phyloP scores from a whole-genome alignment of 92 coral and sea anemone genomes.

The Ricordea florida region DNA sequence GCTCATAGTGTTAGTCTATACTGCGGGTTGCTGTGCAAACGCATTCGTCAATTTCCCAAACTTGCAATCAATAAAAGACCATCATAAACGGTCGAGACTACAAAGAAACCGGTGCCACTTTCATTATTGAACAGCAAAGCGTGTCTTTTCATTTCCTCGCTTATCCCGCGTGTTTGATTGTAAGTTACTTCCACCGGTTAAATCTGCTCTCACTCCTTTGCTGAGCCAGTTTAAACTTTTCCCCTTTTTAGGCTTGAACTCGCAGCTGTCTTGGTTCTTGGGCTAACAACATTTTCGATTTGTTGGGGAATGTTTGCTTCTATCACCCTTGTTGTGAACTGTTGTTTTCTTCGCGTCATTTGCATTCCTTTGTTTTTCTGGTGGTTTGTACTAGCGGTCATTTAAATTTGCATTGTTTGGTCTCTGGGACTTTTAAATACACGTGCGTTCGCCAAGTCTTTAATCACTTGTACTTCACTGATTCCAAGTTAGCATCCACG shows the following conservation, averaged over 20 bases:
- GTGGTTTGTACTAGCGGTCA: conserved; percentile 23
- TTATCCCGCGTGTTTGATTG: conserved; percentile 28
- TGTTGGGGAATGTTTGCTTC: too few species aligned
- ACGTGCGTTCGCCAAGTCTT: conserved; percentile 27
- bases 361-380: neutral
- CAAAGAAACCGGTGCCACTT: conserved; percentile 23
- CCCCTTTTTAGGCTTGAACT: neutral
- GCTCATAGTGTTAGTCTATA: neutral
- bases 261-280: too few species aligned
- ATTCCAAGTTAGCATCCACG: neutral
- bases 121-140: conserved; percentile 2
- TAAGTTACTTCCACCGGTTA: conserved; percentile 24
- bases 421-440: conserved; percentile 7
- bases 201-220: neutral
- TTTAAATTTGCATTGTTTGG: conserved; percentile 40
- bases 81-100: neutral
- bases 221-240: neutral
- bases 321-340: too few species aligned
- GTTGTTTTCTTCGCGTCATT: too few species aligned
- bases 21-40: conserved; percentile 1
- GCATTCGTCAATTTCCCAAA: conserved; percentile 1
- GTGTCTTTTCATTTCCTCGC: neutral
- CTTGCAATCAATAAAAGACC: conserved; percentile 4
- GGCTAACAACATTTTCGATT: too few species aligned
- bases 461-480: conserved; percentile 3